Percentiles rank a stretch among this genome's conserved stretches.
phyloP scores from a whole-genome alignment of 2,797 vertebrate species.

The Tragopan temminckii region DNA sequence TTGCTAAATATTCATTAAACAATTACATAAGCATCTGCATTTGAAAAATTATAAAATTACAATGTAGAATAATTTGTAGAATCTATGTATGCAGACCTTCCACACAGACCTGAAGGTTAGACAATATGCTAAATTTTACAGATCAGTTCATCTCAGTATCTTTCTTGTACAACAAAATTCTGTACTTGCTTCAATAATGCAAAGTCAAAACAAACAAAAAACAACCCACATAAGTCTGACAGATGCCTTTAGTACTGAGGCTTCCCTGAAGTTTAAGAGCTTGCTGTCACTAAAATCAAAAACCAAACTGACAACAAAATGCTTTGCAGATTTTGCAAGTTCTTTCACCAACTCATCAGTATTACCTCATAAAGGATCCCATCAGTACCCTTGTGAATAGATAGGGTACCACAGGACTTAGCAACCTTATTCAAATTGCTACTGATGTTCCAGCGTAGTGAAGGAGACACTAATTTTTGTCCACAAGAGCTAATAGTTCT shows the following conservation, averaged over 20 bases:
- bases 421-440: background rate
- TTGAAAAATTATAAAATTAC: background rate
- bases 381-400: background rate
- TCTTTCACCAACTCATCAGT: background rate
- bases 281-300: background rate
- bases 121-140: background rate
- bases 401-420: background rate
- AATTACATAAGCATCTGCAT: background rate
- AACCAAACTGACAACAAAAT: background rate
- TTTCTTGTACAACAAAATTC: background rate
- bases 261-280: background rate
- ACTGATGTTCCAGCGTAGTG: background rate
- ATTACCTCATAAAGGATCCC: background rate
- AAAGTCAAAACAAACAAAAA: background rate
- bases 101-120: background rate
- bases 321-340: background rate
- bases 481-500: background rate
- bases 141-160: background rate
- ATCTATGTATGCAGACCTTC: background rate
- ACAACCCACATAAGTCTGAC: background rate
- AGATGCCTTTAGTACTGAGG: background rate
- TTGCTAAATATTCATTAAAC: background rate
- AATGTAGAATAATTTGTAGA: background rate
- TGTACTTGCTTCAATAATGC: background rate
- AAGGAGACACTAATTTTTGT: background rate